Percentiles rank a stretch among this genome's conserved stretches.
phyloP scores from a whole-genome alignment of 2,113 vertebrate genomes.

The Anser cygnoides region DNA sequence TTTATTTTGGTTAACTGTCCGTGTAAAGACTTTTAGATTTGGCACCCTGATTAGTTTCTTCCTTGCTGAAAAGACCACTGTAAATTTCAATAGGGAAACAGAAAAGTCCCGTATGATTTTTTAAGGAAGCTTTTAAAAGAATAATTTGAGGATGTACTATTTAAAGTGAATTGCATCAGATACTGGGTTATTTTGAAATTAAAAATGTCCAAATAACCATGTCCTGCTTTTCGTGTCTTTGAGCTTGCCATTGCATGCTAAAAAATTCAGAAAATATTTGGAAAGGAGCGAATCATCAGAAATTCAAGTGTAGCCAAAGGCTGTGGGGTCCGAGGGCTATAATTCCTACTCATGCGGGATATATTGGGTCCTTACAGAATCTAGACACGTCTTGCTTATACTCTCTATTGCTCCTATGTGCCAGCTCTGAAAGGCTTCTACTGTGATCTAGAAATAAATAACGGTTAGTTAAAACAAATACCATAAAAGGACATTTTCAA shows the following conservation, averaged over 20 bases:
- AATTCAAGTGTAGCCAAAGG: background rate
- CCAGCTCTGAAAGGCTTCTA: background rate
- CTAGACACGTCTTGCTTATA: background rate
- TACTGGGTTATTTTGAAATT: conserved; percentile 15
- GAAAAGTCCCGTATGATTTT: conserved; percentile 29
- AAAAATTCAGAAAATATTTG: background rate
- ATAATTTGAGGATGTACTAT: conserved; percentile 29
- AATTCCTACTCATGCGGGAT: background rate
- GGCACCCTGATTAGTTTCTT: background rate
- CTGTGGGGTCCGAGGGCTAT: background rate
- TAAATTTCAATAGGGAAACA: conserved; percentile 49
- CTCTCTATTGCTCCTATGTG: background rate
- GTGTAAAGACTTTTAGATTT: background rate
- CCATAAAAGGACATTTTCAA: background rate
- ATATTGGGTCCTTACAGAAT: background rate
- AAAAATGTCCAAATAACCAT: background rate
- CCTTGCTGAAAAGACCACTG: background rate
- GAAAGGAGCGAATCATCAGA: background rate
- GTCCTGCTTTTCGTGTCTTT: background rate
- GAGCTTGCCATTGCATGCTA: background rate
- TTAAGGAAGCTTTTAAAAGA: conserved; percentile 56
- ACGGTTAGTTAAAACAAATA: conserved; percentile 17
- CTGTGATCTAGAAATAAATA: background rate
- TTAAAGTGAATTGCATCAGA: conserved; percentile 23
- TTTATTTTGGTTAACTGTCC: background rate